Percentiles rank a stretch among this genome's conserved stretches.
phyloP scores from a whole-genome alignment of 2,113 vertebrate species.

The Anolis carolinensis region DNA sequence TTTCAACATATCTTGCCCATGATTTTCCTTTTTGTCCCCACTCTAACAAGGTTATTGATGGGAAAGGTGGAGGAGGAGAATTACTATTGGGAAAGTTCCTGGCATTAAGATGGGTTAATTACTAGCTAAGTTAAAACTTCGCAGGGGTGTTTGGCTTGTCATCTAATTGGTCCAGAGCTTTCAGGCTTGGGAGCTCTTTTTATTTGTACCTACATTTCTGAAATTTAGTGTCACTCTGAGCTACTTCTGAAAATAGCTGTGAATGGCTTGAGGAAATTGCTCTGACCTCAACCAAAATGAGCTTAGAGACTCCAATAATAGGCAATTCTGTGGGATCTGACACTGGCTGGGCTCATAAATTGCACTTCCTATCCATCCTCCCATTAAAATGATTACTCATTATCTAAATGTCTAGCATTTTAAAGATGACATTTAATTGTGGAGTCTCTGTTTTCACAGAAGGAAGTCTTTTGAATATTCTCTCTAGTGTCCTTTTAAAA shows the following conservation, averaged over 20 bases:
- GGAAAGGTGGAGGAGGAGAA: too few species aligned
- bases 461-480: neutral
- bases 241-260: neutral
- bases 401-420: conserved; percentile 25
- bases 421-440: conserved; percentile 3
- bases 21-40: neutral
- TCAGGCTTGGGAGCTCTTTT: neutral
- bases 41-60: neutral
- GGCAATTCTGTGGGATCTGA: neutral
- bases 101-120: neutral
- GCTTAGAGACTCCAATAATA: neutral
- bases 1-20: neutral
- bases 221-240: neutral
- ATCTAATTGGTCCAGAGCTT: neutral
- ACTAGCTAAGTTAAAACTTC: neutral
- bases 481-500: neutral
- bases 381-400: conserved; percentile 21
- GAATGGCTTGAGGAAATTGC: neutral
- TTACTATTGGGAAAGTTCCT: neutral
- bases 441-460: neutral
- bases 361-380: neutral
- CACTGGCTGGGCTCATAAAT: neutral
- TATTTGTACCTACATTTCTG: neutral
- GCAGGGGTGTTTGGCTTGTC: neutral
- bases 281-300: neutral